Base-by-base conservation (phyloP, 2,888 invertebrate species). In the Cheilosia pagana region DNA sequence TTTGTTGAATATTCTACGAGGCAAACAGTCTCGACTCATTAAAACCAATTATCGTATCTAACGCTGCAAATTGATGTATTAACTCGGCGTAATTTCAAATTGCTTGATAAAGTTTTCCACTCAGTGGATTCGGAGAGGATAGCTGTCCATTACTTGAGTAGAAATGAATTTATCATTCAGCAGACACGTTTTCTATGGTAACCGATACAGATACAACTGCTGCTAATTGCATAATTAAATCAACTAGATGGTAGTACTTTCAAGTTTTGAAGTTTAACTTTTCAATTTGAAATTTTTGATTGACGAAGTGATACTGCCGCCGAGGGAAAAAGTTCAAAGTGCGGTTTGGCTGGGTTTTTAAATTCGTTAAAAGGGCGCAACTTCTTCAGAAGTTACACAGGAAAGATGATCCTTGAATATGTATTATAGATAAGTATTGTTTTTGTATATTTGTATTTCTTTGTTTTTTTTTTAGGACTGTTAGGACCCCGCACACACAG, bases 231-330 rank as follows among this genome's bases (percentile, higher is more conserved):
- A 28, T 45, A 62, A 62, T 62, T 62, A 45, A 62, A 43, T 43
- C 25, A 41, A 43, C 43, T 59, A 14, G 39, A 59, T 59, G 23
- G 41, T 14, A 39, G 41, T 14, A 39, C 21, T n/a, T 25, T 52
- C 16, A 8, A 10, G 41, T 52, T 43, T 21, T 10, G n/a, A 39
- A 39, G 48, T 48, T 74, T 41, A 57, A 23, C 55, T 31, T 35
- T 74, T 48, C 16, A 63, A 74, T 55, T 74, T 63, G 19, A 39
- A 65, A 67, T 28, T 57, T 48, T 55, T 45, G 48, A 25, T 53
- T 53, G 12, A 65, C 10, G 3, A 39, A 45, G 23, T 41, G 1
- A 7, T 7, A 3, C 3, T 6, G 59, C 2, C 23, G 7, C 2
- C 23, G 7, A 12, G n/a, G 1, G 25, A 5, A 41, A 23, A 59